These are phyloP conservation scores for Todus mexicanus DNA, from an alignment of 2,797 vertebrate genomes.

Conservation along the genomic window DNA sequence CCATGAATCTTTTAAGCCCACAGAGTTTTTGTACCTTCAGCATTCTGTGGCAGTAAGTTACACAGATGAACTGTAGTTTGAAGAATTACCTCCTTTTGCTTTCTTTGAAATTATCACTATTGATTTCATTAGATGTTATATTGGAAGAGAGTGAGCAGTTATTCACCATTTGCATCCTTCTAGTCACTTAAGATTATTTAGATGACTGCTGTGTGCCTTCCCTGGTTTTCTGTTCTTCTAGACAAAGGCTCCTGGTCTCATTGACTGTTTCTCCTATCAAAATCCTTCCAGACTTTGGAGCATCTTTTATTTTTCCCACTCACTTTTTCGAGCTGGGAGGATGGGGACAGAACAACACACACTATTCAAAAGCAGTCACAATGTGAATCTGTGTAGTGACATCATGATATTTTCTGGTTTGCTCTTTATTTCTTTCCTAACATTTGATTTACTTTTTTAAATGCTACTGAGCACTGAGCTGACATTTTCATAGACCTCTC, in stretches of 20 bases:
- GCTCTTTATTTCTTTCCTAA: neutral
- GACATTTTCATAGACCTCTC: slow-evolving; percentile 12
- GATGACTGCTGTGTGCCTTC: neutral
- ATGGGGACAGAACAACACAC: neutral
- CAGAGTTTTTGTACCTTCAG: rapidly evolving
- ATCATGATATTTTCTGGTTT: neutral
- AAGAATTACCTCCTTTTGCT: neutral
- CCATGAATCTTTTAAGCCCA: neutral
- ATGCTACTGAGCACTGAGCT: neutral
- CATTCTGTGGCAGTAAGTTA: neutral
- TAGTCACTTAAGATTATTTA: neutral
- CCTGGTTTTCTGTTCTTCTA: neutral
- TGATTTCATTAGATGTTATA: neutral
- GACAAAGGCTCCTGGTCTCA: neutral
- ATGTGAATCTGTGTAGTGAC: neutral
- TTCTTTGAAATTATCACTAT: neutral
- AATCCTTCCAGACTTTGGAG: neutral
- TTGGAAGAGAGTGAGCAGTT: neutral
- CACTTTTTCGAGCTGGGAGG: neutral
- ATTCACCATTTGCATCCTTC: neutral
- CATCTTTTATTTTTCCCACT: neutral
- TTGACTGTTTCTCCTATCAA: neutral
- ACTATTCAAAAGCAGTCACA: neutral
- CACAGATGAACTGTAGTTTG: neutral
- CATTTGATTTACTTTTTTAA: slow-evolving; percentile 2